These are phyloP conservation scores for Leptogaster cylindrica DNA, from an alignment of 2,888 invertebrate species.

Conservation along the genomic window DNA sequence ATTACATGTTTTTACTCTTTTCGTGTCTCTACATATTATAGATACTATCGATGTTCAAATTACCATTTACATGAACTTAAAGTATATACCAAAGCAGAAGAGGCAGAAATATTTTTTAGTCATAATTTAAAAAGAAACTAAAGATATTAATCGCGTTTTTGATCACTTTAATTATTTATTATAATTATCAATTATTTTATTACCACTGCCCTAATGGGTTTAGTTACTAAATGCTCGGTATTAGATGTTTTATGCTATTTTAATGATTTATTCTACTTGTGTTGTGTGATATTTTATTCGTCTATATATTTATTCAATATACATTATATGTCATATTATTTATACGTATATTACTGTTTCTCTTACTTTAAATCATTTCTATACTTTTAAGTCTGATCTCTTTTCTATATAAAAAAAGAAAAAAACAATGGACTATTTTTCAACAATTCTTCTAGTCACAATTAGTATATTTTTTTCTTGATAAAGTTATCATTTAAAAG, in stretches of 20 bases:
- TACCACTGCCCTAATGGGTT: slow-evolving; percentile 7
- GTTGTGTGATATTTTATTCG: slow-evolving; percentile 28
- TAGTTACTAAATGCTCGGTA: slow-evolving; percentile 10
- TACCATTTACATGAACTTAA: slow-evolving; percentile 37
- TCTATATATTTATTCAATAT: slow-evolving; percentile 10
- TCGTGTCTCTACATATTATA: slow-evolving; percentile 38
- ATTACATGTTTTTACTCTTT: slow-evolving; percentile 40
- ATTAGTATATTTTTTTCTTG: slow-evolving; percentile 33
- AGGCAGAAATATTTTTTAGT: slow-evolving; percentile 20
- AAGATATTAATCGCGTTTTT: slow-evolving; percentile 20
- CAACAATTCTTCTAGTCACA: slow-evolving; percentile 37
- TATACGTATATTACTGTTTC: slow-evolving; percentile 9
- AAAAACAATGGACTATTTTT: too few relatives aligned
- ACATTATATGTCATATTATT: slow-evolving; percentile 17
- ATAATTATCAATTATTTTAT: slow-evolving; percentile 20
- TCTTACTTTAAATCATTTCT: slow-evolving; percentile 1
- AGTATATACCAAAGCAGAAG: slow-evolving; percentile 17
- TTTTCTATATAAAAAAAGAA: too few relatives aligned
- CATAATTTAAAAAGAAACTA: slow-evolving; percentile 29
- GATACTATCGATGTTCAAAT: slow-evolving; percentile 40
- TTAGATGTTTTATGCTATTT: slow-evolving; percentile 31
- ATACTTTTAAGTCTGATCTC: too few relatives aligned
- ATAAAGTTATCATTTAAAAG: slow-evolving; percentile 33
- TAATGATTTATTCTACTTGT: slow-evolving; percentile 23
- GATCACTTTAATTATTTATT: slow-evolving; percentile 33